Evolutionary conservation across 2,113 vertebrate species (phyloP).

Genomic region (Charadrius vociferus): DNA sequence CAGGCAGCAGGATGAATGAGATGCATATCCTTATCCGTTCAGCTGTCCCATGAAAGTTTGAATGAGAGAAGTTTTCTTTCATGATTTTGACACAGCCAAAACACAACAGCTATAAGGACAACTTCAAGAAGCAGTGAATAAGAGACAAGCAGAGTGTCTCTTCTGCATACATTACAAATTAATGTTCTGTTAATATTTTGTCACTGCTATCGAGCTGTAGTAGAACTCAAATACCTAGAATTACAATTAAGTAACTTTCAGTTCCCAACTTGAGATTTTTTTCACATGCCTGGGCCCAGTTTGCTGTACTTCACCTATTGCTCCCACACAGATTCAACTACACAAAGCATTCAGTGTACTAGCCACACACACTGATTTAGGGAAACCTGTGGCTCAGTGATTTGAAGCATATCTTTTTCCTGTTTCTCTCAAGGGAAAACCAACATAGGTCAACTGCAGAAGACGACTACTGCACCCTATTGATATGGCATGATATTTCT

Average conservation of each 20-base stretch:
- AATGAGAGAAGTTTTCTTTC: not conserved
- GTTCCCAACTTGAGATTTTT: not conserved
- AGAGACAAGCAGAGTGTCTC: not conserved
- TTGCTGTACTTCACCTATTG: not conserved
- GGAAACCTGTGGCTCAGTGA: not conserved
- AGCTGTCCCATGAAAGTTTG: not conserved
- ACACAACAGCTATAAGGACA: not conserved
- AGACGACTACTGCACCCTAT: not conserved
- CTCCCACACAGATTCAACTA: not conserved
- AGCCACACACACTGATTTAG: not conserved
- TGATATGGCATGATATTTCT: not conserved
- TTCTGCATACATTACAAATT: accelerated
- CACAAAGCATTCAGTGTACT: not conserved
- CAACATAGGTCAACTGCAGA: not conserved
- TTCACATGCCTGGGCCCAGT: not conserved
- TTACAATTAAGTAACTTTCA: not conserved
- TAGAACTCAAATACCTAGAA: not conserved
- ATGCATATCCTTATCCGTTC: not conserved
- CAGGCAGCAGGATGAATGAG: not conserved
- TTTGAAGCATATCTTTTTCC: not conserved
- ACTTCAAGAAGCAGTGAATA: not conserved
- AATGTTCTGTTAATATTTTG: not conserved
- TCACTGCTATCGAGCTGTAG: not conserved
- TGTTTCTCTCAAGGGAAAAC: not conserved
- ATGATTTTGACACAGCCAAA: not conserved